phyloP scores from a whole-genome alignment of 2,113 vertebrate genomes.

The Orientallactaga bullata region DNA sequence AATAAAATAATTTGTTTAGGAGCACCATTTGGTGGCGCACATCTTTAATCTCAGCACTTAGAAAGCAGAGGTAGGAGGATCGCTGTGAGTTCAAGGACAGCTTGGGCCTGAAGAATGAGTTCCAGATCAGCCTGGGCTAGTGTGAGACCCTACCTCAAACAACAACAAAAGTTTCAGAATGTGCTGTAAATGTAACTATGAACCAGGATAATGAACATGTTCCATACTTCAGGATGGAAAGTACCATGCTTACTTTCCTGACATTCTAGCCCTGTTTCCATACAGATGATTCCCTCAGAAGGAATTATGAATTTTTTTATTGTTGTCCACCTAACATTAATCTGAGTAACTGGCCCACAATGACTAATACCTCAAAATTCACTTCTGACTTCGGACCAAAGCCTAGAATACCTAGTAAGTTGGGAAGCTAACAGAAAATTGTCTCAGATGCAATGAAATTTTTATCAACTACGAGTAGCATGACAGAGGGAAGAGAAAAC shows the following conservation, averaged over 20 bases:
- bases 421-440: slow-evolving; percentile 20
- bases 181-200: not conserved
- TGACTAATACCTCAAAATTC: slow-evolving; percentile 36
- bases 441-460: not conserved
- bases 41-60: too few relatives aligned
- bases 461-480: not conserved
- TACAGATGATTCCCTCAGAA: not conserved
- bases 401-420: not conserved
- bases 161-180: slow-evolving; percentile 27
- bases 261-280: not conserved
- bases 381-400: not conserved
- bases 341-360: slow-evolving; percentile 5
- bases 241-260: not conserved
- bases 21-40: too few relatives aligned
- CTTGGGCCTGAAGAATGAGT: too few relatives aligned
- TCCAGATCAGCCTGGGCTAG: too few relatives aligned
- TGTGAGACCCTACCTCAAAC: too few relatives aligned
- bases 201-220: not conserved
- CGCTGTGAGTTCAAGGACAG: too few relatives aligned
- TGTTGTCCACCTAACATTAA: not conserved
- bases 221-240: not conserved
- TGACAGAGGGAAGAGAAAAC: not conserved
- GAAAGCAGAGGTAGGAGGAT: too few relatives aligned
- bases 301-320: slow-evolving; percentile 8
- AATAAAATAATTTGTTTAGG: not conserved